phyloP scores from a whole-genome alignment of 2,113 vertebrate species.

The Gobiocypris rarus region DNA sequence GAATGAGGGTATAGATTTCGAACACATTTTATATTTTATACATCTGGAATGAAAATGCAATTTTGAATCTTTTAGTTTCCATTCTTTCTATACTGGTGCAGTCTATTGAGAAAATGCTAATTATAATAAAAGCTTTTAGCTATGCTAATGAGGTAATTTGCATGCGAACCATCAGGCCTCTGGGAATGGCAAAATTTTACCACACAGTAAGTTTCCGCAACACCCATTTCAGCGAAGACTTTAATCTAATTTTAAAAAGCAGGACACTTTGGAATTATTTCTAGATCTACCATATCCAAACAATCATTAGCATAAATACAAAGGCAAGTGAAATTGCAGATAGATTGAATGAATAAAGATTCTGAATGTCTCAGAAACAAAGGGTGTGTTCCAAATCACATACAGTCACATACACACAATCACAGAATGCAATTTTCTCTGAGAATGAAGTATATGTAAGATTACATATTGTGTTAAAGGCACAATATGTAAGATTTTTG shows the following conservation, averaged over 20 bases:
- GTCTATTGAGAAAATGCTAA: slow-evolving; percentile 66
- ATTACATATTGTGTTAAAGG: too few species aligned
- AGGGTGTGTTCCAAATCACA: neutral
- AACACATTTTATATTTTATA: neutral
- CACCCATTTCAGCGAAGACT: slow-evolving; percentile 67
- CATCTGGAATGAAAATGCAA: slow-evolving; percentile 39
- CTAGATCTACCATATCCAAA: slow-evolving; percentile 72
- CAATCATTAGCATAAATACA: slow-evolving; percentile 78
- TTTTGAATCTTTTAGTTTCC: slow-evolving; percentile 47
- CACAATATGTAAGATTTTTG: too few species aligned
- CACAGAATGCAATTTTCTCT: neutral
- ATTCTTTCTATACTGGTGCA: slow-evolving; percentile 34
- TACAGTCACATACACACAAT: neutral
- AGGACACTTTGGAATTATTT: slow-evolving; percentile 72
- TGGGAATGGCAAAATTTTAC: slow-evolving; percentile 69
- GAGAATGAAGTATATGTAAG: neutral
- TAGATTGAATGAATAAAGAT: slow-evolving; percentile 59
- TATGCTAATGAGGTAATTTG: slow-evolving; percentile 79
- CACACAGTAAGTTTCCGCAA: slow-evolving; percentile 66
- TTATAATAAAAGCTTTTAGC: slow-evolving; percentile 75
- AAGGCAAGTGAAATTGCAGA: slow-evolving; percentile 70
- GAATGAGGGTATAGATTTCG: too few species aligned
- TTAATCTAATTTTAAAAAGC: slow-evolving; percentile 76
- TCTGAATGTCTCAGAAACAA: slow-evolving; percentile 16
- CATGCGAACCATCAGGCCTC: slow-evolving; percentile 70